Base-by-base conservation (phyloP, 2,113 vertebrate genomes). In the Elgaria multicarinata region DNA sequence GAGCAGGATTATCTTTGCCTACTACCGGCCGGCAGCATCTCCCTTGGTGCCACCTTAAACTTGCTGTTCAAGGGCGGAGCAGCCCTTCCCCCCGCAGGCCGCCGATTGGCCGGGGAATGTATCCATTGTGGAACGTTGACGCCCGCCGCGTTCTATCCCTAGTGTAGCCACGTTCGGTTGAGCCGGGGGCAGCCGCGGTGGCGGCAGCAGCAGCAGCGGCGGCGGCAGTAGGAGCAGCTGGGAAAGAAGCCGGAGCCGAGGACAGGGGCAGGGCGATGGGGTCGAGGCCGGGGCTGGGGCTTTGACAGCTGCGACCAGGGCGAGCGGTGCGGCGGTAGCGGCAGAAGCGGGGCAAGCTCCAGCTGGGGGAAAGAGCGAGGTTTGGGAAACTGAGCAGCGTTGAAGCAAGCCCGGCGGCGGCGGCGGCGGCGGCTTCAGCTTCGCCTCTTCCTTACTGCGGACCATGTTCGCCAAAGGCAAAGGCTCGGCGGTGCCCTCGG, bases 381-480 rank as follows among this genome's bases (percentile, higher is more conserved):
- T 36, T 77, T 85, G 92, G 92, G 93, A 91, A 90, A 75, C 67
- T 20, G n/a, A 22, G 66, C 58, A 55, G 85, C 71, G 50, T 50
- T 93, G 91, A 92, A 90, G 92, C 90, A 87, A 92, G 87, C 92
- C 89, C 92, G 94, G 91, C 93, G 8, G 89, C 91, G 86, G 91
- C 85, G 55, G 89, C 89, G 8, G 90, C 91, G 86, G 89, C 92
- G 80, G 93, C 58, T 90, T 86, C 85, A 91, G 91, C 86, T 93
- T 91, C 91, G 93, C 89, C 93, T 90, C 90, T 82, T 94, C 90
- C 90, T 94, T 93, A 74, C 93, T 90, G 95, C 95, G 91, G 92
- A 97, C 93, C 97, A 99, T 99, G 98, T 99, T 99, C 97, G 98
- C 98, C 90, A 99, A 99, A 98, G 98, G 98, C 96, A 99, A 99